Percentiles rank a stretch among this genome's conserved stretches.
phyloP scores from a whole-genome alignment of 2,888 invertebrate genomes.

The Mythimna impura region DNA sequence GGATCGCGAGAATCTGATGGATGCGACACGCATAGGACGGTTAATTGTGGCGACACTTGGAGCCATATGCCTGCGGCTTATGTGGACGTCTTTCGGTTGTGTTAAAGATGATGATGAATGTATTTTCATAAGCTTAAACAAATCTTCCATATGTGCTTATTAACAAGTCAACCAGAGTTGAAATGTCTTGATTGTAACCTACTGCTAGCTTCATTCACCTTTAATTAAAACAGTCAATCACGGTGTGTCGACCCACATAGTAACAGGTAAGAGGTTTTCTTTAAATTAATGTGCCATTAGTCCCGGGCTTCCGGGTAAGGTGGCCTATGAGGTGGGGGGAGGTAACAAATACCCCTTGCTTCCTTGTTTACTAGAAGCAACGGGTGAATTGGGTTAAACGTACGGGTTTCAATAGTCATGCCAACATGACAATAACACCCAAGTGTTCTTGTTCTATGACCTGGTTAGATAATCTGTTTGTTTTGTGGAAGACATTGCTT shows the following conservation, averaged over 20 bases:
- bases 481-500: not conserved
- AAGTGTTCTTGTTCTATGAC: not conserved
- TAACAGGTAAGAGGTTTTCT: conserved; percentile 45
- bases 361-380: conserved; percentile 53
- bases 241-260: conserved; percentile 20
- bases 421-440: no score
- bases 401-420: conserved; percentile 16
- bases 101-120: not conserved
- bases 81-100: not conserved
- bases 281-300: conserved; percentile 65
- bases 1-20: no score
- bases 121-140: no score
- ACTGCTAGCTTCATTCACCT: conserved; percentile 23
- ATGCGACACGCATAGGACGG: no score
- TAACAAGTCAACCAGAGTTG: not conserved
- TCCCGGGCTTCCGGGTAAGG: conserved; percentile 46
- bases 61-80: no score
- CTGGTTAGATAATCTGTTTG: conserved; percentile 2
- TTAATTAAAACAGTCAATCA: conserved; percentile 67
- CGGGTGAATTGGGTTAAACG: conserved; percentile 31
- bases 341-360: conserved; percentile 52
- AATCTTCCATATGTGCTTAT: not conserved
- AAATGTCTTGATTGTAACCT: conserved; percentile 2
- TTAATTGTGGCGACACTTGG: no score
- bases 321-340: conserved; percentile 53